Conservation (phyloP, 1,140 invertebrate genomes). For the Rhizoglyphus robini region DNA sequence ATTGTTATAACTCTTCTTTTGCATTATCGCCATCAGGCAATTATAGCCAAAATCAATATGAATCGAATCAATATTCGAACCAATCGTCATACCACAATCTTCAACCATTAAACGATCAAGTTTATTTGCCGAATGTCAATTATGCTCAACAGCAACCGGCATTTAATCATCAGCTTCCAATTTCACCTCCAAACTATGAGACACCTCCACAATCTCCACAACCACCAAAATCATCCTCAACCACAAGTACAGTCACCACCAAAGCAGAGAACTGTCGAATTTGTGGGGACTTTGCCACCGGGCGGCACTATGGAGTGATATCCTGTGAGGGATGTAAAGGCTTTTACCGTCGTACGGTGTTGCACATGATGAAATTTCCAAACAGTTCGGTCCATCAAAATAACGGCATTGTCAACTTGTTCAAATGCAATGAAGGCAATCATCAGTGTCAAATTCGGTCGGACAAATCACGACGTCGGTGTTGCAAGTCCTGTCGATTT, state of each 20-base stretch:
- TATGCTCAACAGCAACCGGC: no score
- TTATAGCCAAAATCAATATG: no score
- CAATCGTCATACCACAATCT: no score
- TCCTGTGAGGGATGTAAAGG: constrained; percentile 30
- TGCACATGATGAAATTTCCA: constrained; percentile 7
- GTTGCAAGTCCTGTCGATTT: constrained; percentile 42
- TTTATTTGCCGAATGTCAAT: no score
- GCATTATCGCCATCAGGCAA: no score
- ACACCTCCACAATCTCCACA: no score
- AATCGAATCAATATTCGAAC: no score
- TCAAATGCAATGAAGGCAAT: constrained; percentile 29
- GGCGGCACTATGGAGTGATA: constrained; percentile 40
- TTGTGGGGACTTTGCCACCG: constrained; percentile 38
- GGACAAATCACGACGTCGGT: constrained; percentile 36
- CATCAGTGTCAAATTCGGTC: neutral
- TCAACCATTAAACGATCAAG: no score
- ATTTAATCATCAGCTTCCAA: no score
- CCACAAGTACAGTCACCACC: neutral
- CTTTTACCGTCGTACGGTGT: constrained; percentile 32
- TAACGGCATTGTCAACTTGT: constrained; percentile 25
- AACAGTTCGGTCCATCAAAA: neutral
- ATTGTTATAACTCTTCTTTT: no score
- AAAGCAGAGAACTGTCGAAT: constrained; percentile 32
- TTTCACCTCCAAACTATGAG: no score
- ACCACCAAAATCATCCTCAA: neutral